phyloP scores from a whole-genome alignment of 2,888 invertebrate species.

The Protodeltote pygarga region DNA sequence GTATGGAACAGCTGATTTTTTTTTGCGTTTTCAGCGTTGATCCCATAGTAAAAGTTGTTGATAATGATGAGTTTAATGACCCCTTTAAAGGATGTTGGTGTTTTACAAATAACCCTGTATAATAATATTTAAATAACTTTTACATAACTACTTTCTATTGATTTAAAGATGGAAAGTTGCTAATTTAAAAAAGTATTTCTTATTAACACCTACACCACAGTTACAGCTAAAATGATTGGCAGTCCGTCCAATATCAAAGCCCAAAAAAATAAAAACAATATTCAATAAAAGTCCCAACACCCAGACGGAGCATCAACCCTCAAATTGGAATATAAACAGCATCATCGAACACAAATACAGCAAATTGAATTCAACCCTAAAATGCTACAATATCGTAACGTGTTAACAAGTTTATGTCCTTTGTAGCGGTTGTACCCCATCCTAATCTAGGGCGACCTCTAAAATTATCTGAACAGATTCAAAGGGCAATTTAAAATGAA shows the following conservation, averaged over 20 bases:
- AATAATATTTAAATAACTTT: too few relatives aligned
- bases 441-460: constrained; percentile 33
- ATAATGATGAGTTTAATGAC: too few relatives aligned
- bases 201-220: too few relatives aligned
- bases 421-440: constrained; percentile 24
- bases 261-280: constrained; percentile 1
- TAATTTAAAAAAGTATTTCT: too few relatives aligned
- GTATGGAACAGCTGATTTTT: too few relatives aligned
- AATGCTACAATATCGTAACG: constrained; percentile 36
- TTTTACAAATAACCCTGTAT: too few relatives aligned
- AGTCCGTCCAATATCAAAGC: constrained; percentile 2
- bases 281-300: not conserved
- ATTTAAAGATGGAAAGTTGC: too few relatives aligned
- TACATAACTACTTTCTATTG: too few relatives aligned
- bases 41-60: too few relatives aligned
- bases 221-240: too few relatives aligned
- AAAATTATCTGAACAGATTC: constrained; percentile 29
- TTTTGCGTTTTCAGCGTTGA: too few relatives aligned
- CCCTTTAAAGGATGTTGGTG: too few relatives aligned
- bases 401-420: constrained; percentile 41
- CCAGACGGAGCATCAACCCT: constrained; percentile 25
- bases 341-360: constrained; percentile 31
- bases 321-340: constrained; percentile 39
- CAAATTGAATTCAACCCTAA: constrained; percentile 44
- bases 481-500: constrained; percentile 26